Conservation (phyloP, 1,140 invertebrate genomes). For the Teleogryllus occipitalis region DNA sequence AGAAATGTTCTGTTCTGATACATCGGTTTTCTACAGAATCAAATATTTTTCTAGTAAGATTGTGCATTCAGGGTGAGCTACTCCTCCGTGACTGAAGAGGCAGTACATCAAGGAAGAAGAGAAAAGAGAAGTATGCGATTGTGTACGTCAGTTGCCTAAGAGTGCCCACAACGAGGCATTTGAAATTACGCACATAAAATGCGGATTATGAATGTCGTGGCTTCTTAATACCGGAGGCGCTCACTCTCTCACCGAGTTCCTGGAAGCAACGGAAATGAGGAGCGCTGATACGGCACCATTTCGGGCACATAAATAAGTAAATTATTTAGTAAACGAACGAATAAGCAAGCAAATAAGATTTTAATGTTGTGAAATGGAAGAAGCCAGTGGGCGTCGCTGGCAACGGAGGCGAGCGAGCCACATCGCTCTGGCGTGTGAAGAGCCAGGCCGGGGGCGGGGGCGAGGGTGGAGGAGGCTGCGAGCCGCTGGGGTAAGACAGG, state of each 20-base stretch:
- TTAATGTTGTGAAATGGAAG: not conserved
- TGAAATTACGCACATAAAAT: too few relatives aligned
- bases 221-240: not conserved
- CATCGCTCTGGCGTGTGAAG: not conserved
- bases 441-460: too few relatives aligned
- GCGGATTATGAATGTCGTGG: not conserved
- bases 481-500: not conserved
- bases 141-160: too few relatives aligned
- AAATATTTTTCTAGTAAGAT: too few relatives aligned
- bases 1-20: too few relatives aligned
- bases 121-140: too few relatives aligned
- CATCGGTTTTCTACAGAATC: too few relatives aligned
- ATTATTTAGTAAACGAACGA: not conserved
- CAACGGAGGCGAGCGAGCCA: not conserved
- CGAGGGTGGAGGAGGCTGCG: not conserved
- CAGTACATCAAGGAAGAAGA: too few relatives aligned
- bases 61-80: too few relatives aligned
- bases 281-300: not conserved
- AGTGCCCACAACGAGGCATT: too few relatives aligned
- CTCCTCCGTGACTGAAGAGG: too few relatives aligned
- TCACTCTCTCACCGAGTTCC: not conserved
- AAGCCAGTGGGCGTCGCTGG: not conserved
- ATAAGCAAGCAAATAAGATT: not conserved
- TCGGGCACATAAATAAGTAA: not conserved
- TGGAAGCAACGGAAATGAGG: not conserved